phyloP scores from a whole-genome alignment of 1,140 invertebrate species.

The Drosophila grimshawi region DNA sequence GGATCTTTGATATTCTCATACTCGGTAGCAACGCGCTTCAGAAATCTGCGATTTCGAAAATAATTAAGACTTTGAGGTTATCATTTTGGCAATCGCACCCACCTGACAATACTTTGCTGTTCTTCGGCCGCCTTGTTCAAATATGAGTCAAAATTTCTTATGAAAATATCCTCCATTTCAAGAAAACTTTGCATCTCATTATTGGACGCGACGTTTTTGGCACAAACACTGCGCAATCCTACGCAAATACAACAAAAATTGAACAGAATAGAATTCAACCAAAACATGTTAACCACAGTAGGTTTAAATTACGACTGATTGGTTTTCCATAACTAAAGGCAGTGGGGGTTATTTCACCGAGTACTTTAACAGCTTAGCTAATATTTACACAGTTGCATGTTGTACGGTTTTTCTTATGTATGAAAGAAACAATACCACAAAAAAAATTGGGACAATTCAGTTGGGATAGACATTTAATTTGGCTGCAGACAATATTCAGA shows the following conservation, averaged over 20 bases:
- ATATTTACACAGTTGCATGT: slow-evolving; percentile 58
- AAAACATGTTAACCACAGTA: slow-evolving; percentile 48
- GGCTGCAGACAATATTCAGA: not conserved
- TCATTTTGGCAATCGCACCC: not conserved
- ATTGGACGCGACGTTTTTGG: slow-evolving; percentile 11
- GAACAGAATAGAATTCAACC: not conserved
- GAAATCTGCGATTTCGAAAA: slow-evolving; percentile 31
- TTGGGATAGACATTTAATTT: not conserved
- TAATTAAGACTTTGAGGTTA: not conserved
- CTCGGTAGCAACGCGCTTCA: slow-evolving; percentile 37
- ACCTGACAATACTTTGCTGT: slow-evolving; percentile 47
- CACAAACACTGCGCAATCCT: slow-evolving; percentile 18
- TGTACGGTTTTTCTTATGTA: slow-evolving; percentile 7
- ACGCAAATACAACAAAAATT: slow-evolving; percentile 1
- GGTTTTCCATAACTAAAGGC: not conserved
- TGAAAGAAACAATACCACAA: not conserved
- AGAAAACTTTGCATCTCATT: slow-evolving; percentile 15
- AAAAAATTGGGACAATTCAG: slow-evolving; percentile 6
- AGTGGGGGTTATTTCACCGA: no score
- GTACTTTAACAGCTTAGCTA: slow-evolving; percentile 26
- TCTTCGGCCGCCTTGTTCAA: slow-evolving; percentile 33
- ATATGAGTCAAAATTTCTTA: slow-evolving; percentile 52
- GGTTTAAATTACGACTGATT: slow-evolving; percentile 34
- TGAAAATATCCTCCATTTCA: slow-evolving; percentile 37
- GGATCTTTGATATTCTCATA: slow-evolving; percentile 16